Evolutionary conservation across 1,140 invertebrate species (phyloP).

Genomic region (Atta cephalotes): DNA sequence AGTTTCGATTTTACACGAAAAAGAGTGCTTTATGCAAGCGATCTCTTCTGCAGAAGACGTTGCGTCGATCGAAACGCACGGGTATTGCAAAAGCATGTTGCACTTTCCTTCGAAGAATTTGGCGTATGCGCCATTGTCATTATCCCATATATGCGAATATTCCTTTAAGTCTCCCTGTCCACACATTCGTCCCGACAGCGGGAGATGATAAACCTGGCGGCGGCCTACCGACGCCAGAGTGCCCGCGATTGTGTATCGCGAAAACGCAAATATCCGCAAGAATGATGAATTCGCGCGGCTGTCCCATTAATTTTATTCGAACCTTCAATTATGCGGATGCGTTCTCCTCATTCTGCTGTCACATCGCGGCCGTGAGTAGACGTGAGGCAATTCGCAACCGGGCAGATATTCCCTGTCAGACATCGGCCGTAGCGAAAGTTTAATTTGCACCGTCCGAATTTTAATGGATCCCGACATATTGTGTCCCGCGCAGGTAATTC

Average conservation of each 20-base stretch:
- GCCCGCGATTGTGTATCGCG: constrained; percentile 38
- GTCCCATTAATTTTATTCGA: constrained; percentile 72
- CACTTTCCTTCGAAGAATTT: constrained; percentile 18
- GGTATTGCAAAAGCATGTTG: constrained; percentile 10
- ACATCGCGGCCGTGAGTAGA: constrained; percentile 51
- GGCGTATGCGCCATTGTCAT: constrained; percentile 13
- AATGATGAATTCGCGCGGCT: constrained; percentile 72
- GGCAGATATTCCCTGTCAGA: constrained; percentile 68
- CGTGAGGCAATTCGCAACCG: constrained; percentile 58
- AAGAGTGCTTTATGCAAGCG: constrained; percentile 33
- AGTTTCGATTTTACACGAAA: neutral
- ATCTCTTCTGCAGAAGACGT: neutral
- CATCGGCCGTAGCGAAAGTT: constrained; percentile 71
- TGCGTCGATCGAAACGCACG: constrained; percentile 17
- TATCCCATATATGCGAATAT: constrained; percentile 29
- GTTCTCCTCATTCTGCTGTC: constrained; percentile 66
- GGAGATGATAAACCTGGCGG: neutral
- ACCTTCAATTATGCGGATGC: constrained; percentile 67
- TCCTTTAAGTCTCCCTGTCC: neutral
- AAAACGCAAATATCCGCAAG: constrained; percentile 53
- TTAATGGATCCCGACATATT: constrained; percentile 77
- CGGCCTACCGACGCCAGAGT: neutral
- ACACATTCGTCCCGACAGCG: neutral
- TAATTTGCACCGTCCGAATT: constrained; percentile 77
- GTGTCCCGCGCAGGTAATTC: constrained; percentile 76